Conservation (phyloP, 2,888 invertebrate species). For the Lithosia quadra region DNA sequence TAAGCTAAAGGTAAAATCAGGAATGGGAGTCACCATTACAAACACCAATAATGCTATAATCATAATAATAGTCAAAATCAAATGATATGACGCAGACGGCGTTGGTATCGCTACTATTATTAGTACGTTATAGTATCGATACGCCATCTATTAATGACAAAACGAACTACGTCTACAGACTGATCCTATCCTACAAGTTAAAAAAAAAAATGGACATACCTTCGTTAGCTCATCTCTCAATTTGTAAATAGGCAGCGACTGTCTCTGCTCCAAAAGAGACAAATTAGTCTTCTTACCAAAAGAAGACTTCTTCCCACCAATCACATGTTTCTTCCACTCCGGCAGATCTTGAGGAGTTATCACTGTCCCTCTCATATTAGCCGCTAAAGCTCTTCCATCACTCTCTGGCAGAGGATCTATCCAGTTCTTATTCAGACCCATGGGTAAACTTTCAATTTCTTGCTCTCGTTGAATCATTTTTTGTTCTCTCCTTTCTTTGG, state of each 20-base stretch:
- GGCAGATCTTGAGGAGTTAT: slow-evolving; percentile 96
- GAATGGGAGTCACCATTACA: too few species aligned
- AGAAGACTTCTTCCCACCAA: slow-evolving; percentile 98
- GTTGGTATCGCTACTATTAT: too few species aligned
- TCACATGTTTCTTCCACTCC: slow-evolving; percentile 99
- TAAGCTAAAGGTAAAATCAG: too few species aligned
- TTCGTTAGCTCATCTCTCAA: slow-evolving; percentile 97
- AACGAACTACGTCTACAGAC: neutral
- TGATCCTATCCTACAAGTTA: neutral
- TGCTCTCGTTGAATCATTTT: slow-evolving; percentile 98
- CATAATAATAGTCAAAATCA: too few species aligned
- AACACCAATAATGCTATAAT: too few species aligned
- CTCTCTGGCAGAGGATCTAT: slow-evolving; percentile 97
- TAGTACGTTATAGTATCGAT: neutral
- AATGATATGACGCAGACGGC: too few species aligned
- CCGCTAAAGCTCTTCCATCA: slow-evolving; percentile 90
- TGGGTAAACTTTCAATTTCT: slow-evolving; percentile 94
- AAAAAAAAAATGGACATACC: slow-evolving; percentile 75
- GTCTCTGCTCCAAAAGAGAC: slow-evolving; percentile 97
- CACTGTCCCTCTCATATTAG: slow-evolving; percentile 94
- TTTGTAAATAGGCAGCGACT: slow-evolving; percentile 98
- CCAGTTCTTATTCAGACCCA: slow-evolving; percentile 95
- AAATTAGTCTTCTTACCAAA: slow-evolving; percentile 99
- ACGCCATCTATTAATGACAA: neutral
- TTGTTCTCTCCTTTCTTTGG: slow-evolving; percentile 98